A percentile compares a stretch with the other conserved stretches of the same genome.
Evolutionary conservation across 2,113 vertebrate species (phyloP).

Genomic region (Tamias sibiricus): DNA sequence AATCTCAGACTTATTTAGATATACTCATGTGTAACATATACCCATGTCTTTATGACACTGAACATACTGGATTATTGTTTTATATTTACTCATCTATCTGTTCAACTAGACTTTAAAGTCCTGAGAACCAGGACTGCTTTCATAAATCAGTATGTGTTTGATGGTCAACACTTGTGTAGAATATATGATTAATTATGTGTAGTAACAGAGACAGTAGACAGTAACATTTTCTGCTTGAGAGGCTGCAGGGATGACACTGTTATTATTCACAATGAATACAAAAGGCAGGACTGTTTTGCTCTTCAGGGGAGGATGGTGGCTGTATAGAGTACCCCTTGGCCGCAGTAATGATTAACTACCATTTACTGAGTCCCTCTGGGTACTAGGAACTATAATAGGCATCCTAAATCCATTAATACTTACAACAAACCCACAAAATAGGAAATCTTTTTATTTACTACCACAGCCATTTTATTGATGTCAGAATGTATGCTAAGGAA

Average conservation of each 20-base stretch:
- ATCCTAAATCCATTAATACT: constrained; percentile 17
- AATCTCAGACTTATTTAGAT: neutral
- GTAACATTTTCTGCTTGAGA: neutral
- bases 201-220: neutral
- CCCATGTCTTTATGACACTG: neutral
- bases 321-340: no score
- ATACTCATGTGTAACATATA: no score
- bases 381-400: neutral
- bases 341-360: neutral
- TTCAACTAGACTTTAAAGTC: neutral
- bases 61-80: neutral
- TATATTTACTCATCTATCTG: neutral
- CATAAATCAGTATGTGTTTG: neutral
- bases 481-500: neutral
- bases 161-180: neutral
- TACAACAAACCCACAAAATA: neutral
- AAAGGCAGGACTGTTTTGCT: neutral
- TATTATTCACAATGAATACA: neutral
- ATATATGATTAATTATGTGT: neutral
- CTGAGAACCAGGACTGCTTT: neutral
- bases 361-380: neutral
- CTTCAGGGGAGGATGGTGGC: neutral
- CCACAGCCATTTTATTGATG: neutral
- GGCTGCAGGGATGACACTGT: neutral
- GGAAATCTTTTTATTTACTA: neutral